Percentiles rank a stretch among this genome's conserved stretches.
Conservation (phyloP, 2,888 invertebrate genomes). For the Macrosiphum euphorbiae region DNA sequence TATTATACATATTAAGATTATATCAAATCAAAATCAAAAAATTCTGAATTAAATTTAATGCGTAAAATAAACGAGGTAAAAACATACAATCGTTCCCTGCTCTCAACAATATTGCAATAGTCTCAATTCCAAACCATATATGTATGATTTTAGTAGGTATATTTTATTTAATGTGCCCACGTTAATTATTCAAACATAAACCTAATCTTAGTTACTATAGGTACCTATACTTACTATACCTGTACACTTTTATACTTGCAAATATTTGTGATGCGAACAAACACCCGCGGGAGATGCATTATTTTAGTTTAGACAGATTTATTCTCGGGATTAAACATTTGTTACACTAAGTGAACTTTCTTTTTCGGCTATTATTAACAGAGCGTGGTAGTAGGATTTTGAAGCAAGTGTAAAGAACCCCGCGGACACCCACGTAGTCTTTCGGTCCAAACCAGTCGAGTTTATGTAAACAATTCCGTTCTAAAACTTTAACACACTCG, state of each 20-base stretch:
- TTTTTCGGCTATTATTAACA: not conserved
- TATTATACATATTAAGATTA: not conserved
- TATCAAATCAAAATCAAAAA: not conserved
- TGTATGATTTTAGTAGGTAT: not conserved
- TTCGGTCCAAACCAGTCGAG: slow-evolving; percentile 14
- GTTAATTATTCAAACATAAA: not conserved
- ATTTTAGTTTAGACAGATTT: not conserved
- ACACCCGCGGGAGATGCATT: not conserved
- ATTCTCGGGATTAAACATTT: slow-evolving; percentile 3
- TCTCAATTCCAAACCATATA: not conserved
- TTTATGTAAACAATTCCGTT: slow-evolving; percentile 54
- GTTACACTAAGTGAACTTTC: slow-evolving; percentile 3
- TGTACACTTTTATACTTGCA: not conserved
- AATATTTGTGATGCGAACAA: not conserved
- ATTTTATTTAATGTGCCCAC: not conserved
- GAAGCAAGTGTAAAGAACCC: slow-evolving; percentile 3
- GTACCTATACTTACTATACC: not conserved
- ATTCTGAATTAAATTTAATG: not conserved
- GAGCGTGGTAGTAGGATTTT: not conserved
- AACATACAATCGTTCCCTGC: not conserved
- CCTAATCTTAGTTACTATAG: not conserved
- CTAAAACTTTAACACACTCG: slow-evolving; percentile 32
- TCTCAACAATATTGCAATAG: not conserved
- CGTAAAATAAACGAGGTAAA: not conserved
- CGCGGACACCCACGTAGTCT: slow-evolving; percentile 56